A percentile compares a stretch with the other conserved stretches of the same genome.
These are phyloP conservation scores for Dysmachus trigonus DNA, from an alignment of 2,888 invertebrate genomes.

Conservation along the genomic window DNA sequence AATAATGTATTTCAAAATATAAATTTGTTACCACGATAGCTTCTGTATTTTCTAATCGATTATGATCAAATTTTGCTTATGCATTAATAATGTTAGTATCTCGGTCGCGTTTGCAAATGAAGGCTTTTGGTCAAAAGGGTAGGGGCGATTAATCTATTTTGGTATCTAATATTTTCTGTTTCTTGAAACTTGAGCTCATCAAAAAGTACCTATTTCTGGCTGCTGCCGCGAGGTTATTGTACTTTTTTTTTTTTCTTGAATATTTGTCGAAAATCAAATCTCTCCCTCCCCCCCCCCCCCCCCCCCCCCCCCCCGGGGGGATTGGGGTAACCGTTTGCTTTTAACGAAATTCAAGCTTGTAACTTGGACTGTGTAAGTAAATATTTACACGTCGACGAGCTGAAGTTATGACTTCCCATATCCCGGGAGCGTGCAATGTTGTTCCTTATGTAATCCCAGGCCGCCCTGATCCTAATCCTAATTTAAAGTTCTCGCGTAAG, in stretches of 20 bases:
- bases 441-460: background rate
- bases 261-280: background rate
- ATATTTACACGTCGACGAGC: background rate
- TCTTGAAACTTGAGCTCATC: too few species aligned
- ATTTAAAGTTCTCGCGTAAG: constrained; percentile 20
- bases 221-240: background rate
- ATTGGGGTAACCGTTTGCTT: background rate
- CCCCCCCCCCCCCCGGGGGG: background rate
- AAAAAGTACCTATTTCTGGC: too few species aligned
- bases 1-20: too few species aligned
- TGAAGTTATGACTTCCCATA: background rate
- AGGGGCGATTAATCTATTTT: too few species aligned
- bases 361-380: background rate
- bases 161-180: background rate
- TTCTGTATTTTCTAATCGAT: too few species aligned
- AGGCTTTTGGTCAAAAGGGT: too few species aligned
- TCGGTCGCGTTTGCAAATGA: too few species aligned
- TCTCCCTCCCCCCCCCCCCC: background rate
- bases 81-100: too few species aligned
- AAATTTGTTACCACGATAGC: too few species aligned
- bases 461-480: background rate
- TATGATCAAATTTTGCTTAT: too few species aligned
- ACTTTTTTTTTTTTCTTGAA: background rate
- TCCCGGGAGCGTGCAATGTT: background rate
- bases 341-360: background rate